Evolutionary conservation across 1,140 invertebrate genomes (phyloP).

Genomic region (Probaryconus sp.): DNA sequence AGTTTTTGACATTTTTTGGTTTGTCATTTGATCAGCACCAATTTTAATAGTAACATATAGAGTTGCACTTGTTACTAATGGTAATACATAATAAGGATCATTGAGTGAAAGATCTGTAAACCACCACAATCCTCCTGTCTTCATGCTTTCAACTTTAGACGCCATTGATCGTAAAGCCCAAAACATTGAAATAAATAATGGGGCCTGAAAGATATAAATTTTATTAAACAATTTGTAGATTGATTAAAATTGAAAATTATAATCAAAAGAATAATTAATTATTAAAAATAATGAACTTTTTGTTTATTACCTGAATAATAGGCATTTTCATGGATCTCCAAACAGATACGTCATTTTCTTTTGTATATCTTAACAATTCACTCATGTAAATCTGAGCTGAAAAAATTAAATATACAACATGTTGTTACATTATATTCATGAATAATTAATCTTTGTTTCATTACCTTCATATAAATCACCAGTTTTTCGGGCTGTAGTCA

Average conservation of each 20-base stretch:
- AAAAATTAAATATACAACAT: constrained; percentile 49
- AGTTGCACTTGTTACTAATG: constrained; percentile 89
- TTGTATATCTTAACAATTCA: constrained; percentile 90
- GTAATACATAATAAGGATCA: constrained; percentile 94
- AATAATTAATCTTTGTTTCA: no score
- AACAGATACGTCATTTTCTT: constrained; percentile 88
- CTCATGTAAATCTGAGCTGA: constrained; percentile 84
- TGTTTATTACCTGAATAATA: constrained; percentile 84
- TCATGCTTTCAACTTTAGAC: constrained; percentile 91
- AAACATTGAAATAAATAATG: constrained; percentile 95
- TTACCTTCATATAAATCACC: constrained; percentile 89
- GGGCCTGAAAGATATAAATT: constrained; percentile 83
- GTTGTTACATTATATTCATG: no score
- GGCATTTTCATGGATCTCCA: constrained; percentile 88
- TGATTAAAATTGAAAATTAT: no score
- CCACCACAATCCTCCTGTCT: constrained; percentile 93
- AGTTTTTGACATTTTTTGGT: constrained; percentile 82
- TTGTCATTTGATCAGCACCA: constrained; percentile 85
- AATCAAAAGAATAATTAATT: no score
- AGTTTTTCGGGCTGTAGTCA: constrained; percentile 87
- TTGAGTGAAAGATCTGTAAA: constrained; percentile 93
- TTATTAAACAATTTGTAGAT: no score
- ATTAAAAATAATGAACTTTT: no score
- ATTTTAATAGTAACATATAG: constrained; percentile 89
- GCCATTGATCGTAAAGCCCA: constrained; percentile 91